phyloP scores from a whole-genome alignment of 2,888 invertebrate species.

The Scelioninae gen. 1 region DNA sequence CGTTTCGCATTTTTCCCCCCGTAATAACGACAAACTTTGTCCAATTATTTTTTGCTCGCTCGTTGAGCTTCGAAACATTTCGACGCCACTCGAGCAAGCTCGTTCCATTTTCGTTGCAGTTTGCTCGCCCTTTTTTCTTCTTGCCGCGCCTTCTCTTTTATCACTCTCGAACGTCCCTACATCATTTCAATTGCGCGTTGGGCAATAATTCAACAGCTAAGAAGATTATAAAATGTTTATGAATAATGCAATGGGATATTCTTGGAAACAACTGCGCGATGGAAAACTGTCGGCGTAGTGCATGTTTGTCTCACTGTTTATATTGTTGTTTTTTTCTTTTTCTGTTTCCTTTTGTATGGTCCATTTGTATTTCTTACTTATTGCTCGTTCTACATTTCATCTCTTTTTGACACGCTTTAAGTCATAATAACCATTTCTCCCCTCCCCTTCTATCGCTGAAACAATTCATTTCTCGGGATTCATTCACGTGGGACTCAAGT shows the following conservation, averaged over 20 bases:
- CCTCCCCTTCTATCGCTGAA: constrained; percentile 64
- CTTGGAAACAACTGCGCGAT: constrained; percentile 69
- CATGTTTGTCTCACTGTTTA: too few species aligned
- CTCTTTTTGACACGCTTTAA: constrained; percentile 75
- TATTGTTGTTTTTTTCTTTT: constrained; percentile 5
- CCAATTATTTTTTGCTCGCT: constrained; percentile 81
- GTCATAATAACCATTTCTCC: constrained; percentile 76
- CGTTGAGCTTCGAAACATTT: constrained; percentile 78
- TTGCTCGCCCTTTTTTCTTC: constrained; percentile 62
- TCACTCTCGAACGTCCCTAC: constrained; percentile 52
- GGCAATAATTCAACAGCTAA: constrained; percentile 80
- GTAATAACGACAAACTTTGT: constrained; percentile 80
- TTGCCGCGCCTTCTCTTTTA: constrained; percentile 44
- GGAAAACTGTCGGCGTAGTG: too few species aligned
- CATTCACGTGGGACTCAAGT: constrained; percentile 57
- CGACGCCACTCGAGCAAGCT: constrained; percentile 79
- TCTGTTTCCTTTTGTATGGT: background rate
- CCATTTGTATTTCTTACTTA: background rate
- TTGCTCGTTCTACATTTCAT: constrained; percentile 15
- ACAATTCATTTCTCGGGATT: constrained; percentile 67
- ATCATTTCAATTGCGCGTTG: constrained; percentile 77
- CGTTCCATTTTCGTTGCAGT: constrained; percentile 76
- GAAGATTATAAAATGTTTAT: constrained; percentile 82
- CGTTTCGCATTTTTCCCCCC: constrained; percentile 62
- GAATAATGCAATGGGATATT: constrained; percentile 81